phyloP scores from a whole-genome alignment of 2,113 vertebrate genomes.

The Uropsilus gracilis region DNA sequence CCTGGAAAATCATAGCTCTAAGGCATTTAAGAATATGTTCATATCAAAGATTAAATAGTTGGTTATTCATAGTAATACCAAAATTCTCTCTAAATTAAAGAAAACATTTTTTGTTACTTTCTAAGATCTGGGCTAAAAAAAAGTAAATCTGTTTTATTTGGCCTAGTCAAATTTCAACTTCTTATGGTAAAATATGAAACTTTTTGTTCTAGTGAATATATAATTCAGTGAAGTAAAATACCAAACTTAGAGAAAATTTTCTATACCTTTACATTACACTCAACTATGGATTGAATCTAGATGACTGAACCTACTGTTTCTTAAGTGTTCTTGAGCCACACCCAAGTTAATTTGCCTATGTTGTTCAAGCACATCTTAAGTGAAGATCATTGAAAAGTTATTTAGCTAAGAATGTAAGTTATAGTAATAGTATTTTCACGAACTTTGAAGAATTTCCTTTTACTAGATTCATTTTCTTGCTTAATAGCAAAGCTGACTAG shows the following conservation, averaged over 20 bases:
- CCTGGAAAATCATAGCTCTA: not conserved
- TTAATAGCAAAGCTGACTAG: not conserved
- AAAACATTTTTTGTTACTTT: not conserved
- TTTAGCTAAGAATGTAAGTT: not conserved
- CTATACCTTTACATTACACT: not conserved
- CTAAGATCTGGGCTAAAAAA: not conserved
- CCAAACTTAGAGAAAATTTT: conserved; percentile 6
- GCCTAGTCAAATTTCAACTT: not conserved
- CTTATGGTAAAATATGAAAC: not conserved
- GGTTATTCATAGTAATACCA: not conserved
- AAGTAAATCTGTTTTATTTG: not conserved
- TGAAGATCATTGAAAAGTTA: not conserved
- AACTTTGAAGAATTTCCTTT: not conserved
- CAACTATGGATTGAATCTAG: not conserved
- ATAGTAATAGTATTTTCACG: not conserved
- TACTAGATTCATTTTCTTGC: not conserved
- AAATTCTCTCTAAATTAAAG: not conserved
- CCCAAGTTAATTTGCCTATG: not conserved
- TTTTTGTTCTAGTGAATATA: not conserved
- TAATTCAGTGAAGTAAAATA: not conserved
- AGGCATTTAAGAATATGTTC: not conserved
- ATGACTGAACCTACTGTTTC: not conserved
- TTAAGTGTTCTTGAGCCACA: not conserved
- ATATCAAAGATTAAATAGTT: not conserved
- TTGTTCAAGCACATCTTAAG: conserved; percentile 3